phyloP scores from a whole-genome alignment of 2,888 invertebrate species.

The Panzeria rudis region DNA sequence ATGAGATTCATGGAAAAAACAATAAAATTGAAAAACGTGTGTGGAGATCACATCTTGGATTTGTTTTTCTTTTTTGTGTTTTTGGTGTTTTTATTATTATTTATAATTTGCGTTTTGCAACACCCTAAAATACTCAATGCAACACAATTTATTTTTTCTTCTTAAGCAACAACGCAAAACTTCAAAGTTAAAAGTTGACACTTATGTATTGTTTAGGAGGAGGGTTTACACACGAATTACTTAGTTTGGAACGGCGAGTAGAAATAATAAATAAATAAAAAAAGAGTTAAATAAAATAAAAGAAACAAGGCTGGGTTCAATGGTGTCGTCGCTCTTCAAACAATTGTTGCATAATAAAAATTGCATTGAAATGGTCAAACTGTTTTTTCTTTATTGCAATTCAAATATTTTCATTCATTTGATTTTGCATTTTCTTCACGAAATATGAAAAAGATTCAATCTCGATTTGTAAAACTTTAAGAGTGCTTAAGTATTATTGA shows the following conservation, averaged over 20 bases:
- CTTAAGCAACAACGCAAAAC: constrained; percentile 40
- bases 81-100: constrained; percentile 42
- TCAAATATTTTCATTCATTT: constrained; percentile 15
- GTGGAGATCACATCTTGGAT: constrained; percentile 64
- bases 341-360: constrained; percentile 45
- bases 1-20: constrained; percentile 57
- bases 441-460: constrained; percentile 31
- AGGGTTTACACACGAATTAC: constrained; percentile 51
- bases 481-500: constrained; percentile 60
- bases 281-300: neutral
- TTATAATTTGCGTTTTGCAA: constrained; percentile 67
- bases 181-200: constrained; percentile 66
- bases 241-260: constrained; percentile 33
- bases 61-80: constrained; percentile 5
- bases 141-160: constrained; percentile 14
- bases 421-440: neutral
- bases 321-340: constrained; percentile 41
- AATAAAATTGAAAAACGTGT: constrained; percentile 59
- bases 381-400: constrained; percentile 26
- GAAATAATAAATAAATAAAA: neutral
- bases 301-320: constrained; percentile 47
- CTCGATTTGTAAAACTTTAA: constrained; percentile 29
- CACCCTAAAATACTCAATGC: constrained; percentile 60
- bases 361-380: constrained; percentile 65
- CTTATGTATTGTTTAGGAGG: constrained; percentile 61